A percentile compares a stretch with the other conserved stretches of the same genome.
Conservation (phyloP, 1,140 invertebrate genomes). For the Drosophila nasuta region DNA sequence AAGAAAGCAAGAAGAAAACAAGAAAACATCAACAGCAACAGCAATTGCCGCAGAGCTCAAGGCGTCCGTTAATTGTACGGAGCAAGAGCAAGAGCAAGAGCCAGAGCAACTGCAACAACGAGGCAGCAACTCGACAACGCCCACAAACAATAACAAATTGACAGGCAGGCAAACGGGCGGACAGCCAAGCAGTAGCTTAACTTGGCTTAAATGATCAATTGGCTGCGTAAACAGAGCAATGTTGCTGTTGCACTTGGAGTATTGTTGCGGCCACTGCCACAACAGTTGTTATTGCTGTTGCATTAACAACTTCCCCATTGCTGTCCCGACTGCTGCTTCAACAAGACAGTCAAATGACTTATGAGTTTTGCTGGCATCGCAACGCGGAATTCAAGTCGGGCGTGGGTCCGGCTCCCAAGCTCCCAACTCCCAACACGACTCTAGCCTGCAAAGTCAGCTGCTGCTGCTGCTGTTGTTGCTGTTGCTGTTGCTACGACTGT, state of each 20-base stretch:
- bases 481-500: constrained; percentile 16
- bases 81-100: too few species aligned
- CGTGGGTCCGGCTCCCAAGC: constrained; percentile 36
- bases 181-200: constrained; percentile 36
- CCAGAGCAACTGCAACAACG: constrained; percentile 38
- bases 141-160: constrained; percentile 76
- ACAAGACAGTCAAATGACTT: constrained; percentile 66
- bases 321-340: constrained; percentile 19
- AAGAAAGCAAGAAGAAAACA: constrained; percentile 15
- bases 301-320: constrained; percentile 80
- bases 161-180: constrained; percentile 35
- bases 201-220: constrained; percentile 81
- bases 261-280: constrained; percentile 18
- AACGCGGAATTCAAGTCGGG: constrained; percentile 72
- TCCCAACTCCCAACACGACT: neutral
- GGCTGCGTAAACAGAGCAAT: constrained; percentile 66
- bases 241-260: constrained; percentile 28
- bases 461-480: constrained; percentile 20
- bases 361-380: constrained; percentile 73
- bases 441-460: constrained; percentile 45
- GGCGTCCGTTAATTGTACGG: too few species aligned
- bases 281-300: constrained; percentile 48
- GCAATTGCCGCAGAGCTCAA: constrained; percentile 21
- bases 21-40: constrained; percentile 48
- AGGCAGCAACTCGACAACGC: constrained; percentile 57